Base-by-base conservation (phyloP, 2,113 vertebrate species). In the Aphyosemion australe region DNA sequence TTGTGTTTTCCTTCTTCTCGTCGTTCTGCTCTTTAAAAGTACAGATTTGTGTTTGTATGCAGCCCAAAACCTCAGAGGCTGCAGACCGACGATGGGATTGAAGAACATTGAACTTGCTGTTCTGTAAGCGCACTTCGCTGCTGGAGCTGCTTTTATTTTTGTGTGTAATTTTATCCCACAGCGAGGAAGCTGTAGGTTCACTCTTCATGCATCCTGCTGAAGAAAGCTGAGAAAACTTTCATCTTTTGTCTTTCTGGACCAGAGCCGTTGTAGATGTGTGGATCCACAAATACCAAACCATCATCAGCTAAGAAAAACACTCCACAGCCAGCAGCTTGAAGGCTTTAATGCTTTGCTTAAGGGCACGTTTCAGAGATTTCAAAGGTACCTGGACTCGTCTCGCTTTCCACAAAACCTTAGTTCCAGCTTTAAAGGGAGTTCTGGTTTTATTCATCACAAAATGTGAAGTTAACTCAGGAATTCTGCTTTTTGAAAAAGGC, bases 371-470 rank as follows among this genome's bases (percentile, higher is more conserved):
- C 42, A 21, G 43, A 46, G 42, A 34, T 48, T 63, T 74, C 54
- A 62, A 51, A 66, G 73, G 21, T 74, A 43, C 65, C 43, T 61
- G 53, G 64, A 66, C 18, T 56, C 61, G 5, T 18, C 53, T 47
- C 61, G 26, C 26, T 26, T 26, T 26, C 26, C 26, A 69, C 60
- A 65, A 52, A 6, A 1, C 62, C 52, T 49, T 50, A 57, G 16
- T 65, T 53, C 51, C 52, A 16, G 60, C 70, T 80, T 71, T 60
- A 56, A 69, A 67, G 32, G 21, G 10, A 21, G 57, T 64, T 58
- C 63, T 2, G 62, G 26, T 67, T 77, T 72, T 59, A 57, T 50
- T 69, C 77, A 61, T 65, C 74, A 80, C 26, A 62, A 65, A 32
- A 58, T 68, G 15, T 49, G 46, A 48, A 39, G 59, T 71, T 65